These are phyloP conservation scores for Umimayanthus chanpuru DNA, from an alignment of 92 coral and sea anemone species.

Conservation along the genomic window DNA sequence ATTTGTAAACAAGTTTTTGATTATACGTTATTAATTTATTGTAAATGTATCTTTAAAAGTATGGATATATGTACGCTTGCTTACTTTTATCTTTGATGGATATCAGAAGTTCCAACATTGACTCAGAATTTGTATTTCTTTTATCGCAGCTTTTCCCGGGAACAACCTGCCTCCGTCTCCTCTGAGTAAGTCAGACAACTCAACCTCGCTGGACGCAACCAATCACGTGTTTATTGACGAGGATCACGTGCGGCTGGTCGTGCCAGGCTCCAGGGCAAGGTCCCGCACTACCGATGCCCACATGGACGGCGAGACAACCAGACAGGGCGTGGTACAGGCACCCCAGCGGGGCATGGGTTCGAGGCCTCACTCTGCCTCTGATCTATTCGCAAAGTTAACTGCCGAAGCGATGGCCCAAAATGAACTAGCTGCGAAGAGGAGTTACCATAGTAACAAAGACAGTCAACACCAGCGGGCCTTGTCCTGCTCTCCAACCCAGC, in stretches of 20 bases:
- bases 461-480: slow-evolving; percentile 22
- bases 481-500: slow-evolving; percentile 40
- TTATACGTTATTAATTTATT: no score
- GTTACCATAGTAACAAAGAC: background rate
- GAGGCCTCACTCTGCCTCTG: slow-evolving; percentile 36
- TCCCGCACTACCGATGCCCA: slow-evolving; percentile 31
- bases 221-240: background rate
- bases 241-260: background rate
- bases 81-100: background rate
- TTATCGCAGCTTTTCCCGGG: slow-evolving; percentile 36
- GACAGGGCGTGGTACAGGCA: background rate
- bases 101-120: background rate
- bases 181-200: slow-evolving; percentile 14
- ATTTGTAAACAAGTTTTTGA: no score
- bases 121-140: background rate
- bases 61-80: background rate
- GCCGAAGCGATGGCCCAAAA: slow-evolving; percentile 32
- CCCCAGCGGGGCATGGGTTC: slow-evolving; percentile 7
- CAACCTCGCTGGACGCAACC: background rate
- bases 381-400: slow-evolving; percentile 24
- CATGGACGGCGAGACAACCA: background rate
- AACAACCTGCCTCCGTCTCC: slow-evolving; percentile 39
- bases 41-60: no score
- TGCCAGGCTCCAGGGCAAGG: slow-evolving; percentile 18
- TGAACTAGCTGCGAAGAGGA: slow-evolving; percentile 16